phyloP scores from a whole-genome alignment of 2,797 vertebrate genomes.

The Myotis vivesi region DNA sequence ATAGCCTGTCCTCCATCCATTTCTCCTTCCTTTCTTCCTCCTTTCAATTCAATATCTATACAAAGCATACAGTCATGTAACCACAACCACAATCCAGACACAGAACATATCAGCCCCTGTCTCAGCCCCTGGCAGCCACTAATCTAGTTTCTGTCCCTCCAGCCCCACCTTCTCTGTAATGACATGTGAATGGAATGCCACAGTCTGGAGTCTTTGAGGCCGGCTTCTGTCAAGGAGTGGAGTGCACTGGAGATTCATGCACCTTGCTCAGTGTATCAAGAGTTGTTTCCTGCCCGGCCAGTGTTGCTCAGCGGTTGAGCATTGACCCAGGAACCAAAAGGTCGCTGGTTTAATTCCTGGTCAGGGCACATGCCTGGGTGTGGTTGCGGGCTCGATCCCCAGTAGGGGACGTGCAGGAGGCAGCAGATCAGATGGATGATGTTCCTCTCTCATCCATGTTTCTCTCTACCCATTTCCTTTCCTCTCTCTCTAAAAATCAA shows the following conservation, averaged over 20 bases:
- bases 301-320: too few relatives aligned
- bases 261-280: fast-evolving
- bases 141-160: not conserved
- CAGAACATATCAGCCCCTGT: fast-evolving
- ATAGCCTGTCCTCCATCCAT: too few relatives aligned
- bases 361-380: too few relatives aligned
- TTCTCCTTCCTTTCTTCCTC: not conserved
- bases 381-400: too few relatives aligned
- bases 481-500: too few relatives aligned
- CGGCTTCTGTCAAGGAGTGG: not conserved
- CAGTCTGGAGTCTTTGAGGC: fast-evolving
- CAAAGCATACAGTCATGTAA: fast-evolving
- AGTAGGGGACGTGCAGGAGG: too few relatives aligned
- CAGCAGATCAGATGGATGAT: too few relatives aligned
- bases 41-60: not conserved
- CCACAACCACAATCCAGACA: not conserved
- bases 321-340: too few relatives aligned
- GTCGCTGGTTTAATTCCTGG: too few relatives aligned
- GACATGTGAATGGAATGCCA: fast-evolving
- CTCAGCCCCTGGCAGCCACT: not conserved
- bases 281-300: not conserved
- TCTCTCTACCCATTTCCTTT: too few relatives aligned
- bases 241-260: not conserved
- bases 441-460: too few relatives aligned
- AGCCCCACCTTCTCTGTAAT: not conserved